A percentile compares a stretch with the other conserved stretches of the same genome.
Evolutionary conservation across 2,113 vertebrate genomes (phyloP).

Genomic region (Bos taurus): ARS-UCD2.0 NC_037342.1:11576001-11576500

Average conservation of each 20-base stretch:
- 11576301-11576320: not conserved
- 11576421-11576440: not conserved
- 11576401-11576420: not conserved
- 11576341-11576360: not conserved
- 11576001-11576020: too few species aligned
- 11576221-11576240: not conserved
- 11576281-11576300: not conserved
- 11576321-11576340: not conserved
- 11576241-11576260: not conserved
- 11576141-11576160: not conserved
- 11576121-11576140: not conserved
- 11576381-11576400: not conserved
- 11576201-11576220: not conserved
- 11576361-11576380: not conserved
- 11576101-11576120: not conserved
- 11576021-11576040: too few species aligned
- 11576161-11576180: not conserved
- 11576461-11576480: not conserved
- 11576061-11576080: not conserved
- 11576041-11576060: too few species aligned
- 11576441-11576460: not conserved
- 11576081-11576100: not conserved
- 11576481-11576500: not conserved
- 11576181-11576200: not conserved
- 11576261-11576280: not conserved